A percentile compares a stretch with the other conserved stretches of the same genome.
These are phyloP conservation scores for Drosophila paracracens DNA, from an alignment of 2,888 invertebrate species.

Conservation along the genomic window DNA sequence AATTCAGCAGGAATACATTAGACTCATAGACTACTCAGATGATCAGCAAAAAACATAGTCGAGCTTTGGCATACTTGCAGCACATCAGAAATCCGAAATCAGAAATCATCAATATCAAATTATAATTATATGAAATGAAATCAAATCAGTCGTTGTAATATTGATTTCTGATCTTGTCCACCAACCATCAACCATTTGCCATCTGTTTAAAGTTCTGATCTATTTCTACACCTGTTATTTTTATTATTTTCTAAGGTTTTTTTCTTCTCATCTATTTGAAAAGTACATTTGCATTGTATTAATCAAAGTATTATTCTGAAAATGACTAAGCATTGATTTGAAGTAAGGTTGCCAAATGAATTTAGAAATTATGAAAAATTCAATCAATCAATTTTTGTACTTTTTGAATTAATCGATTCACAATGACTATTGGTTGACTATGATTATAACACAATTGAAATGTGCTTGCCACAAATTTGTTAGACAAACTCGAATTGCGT, in stretches of 20 bases:
- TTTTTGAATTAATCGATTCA: slow-evolving; percentile 16
- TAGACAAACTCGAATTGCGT: slow-evolving; percentile 25
- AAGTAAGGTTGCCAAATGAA: background rate
- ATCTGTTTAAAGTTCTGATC: background rate
- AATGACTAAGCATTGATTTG: background rate
- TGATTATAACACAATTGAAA: slow-evolving; percentile 24
- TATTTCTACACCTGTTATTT: background rate
- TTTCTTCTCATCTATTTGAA: background rate
- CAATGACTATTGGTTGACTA: slow-evolving; percentile 16
- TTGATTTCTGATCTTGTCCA: background rate
- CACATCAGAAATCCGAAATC: background rate
- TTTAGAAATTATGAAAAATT: background rate
- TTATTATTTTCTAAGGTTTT: background rate
- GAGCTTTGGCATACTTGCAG: background rate
- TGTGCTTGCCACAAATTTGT: slow-evolving; percentile 24
- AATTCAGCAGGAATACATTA: slow-evolving; percentile 11
- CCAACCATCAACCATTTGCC: background rate
- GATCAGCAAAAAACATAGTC: background rate
- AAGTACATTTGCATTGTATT: background rate
- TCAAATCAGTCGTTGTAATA: background rate
- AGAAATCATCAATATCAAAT: background rate
- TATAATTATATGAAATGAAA: background rate
- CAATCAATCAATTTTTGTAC: background rate
- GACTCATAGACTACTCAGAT: background rate
- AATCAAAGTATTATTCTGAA: background rate